Conservation (phyloP, 1,140 invertebrate species). For the Arion vulgaris region DNA sequence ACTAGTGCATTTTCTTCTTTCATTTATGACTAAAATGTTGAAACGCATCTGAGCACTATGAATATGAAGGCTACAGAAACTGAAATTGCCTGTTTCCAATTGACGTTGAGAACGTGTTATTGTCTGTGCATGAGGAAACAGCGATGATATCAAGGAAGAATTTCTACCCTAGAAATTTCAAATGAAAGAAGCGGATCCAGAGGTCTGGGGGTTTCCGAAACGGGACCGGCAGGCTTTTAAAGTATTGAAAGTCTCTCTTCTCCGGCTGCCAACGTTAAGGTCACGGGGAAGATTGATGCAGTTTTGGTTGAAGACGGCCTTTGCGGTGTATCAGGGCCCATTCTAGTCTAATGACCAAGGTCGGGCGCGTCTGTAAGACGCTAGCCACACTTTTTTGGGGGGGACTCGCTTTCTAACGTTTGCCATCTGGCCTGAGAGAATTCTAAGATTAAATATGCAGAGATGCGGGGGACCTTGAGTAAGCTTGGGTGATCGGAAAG, state of each 20-base stretch:
- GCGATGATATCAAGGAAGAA: slow-evolving; percentile 9
- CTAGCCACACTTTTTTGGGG: neutral
- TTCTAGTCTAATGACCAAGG: slow-evolving; percentile 19
- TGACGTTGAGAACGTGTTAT: neutral
- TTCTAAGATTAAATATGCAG: neutral
- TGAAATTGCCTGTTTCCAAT: slow-evolving; percentile 1
- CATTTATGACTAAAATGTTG: neutral
- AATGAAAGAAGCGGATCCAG: neutral
- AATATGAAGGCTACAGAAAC: neutral
- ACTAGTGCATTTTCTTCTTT: neutral
- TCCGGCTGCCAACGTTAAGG: slow-evolving; percentile 7
- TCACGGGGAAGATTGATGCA: slow-evolving; percentile 34
- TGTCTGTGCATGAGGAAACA: neutral
- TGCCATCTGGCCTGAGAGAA: slow-evolving; percentile 3
- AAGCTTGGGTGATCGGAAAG: neutral
- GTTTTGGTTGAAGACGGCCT: slow-evolving; percentile 23
- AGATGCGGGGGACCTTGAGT: neutral
- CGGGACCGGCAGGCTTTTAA: neutral
- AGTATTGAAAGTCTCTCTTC: neutral
- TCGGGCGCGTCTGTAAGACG: slow-evolving; percentile 9
- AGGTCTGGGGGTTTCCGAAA: neutral
- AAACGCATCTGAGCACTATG: slow-evolving; percentile 7
- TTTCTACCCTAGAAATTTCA: slow-evolving; percentile 2
- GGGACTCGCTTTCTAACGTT: neutral
- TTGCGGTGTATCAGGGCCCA: neutral